A percentile compares a stretch with the other conserved stretches of the same genome.
phyloP scores from a whole-genome alignment of 2,113 vertebrate species.

The Athene cunicularia region DNA sequence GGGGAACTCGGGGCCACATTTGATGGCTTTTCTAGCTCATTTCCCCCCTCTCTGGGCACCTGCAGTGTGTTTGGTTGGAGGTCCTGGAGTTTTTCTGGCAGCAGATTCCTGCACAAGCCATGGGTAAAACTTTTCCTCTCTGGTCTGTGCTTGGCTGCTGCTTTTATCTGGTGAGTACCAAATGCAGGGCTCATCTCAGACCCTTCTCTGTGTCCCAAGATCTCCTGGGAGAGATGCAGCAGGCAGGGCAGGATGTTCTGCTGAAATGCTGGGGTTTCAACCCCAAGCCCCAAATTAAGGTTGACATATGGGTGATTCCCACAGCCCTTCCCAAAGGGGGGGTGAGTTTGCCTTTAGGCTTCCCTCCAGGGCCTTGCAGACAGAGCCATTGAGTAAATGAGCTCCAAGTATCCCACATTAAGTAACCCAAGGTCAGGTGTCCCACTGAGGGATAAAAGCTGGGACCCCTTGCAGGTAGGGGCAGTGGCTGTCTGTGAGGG shows the following conservation, averaged over 20 bases:
- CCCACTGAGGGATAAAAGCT: no score
- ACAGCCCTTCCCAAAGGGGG: no score
- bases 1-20: background rate
- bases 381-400: no score
- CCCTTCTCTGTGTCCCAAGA: rapidly evolving
- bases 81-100: background rate
- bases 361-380: no score
- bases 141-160: rapidly evolving
- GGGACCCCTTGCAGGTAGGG: no score
- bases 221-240: background rate
- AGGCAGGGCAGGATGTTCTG: background rate
- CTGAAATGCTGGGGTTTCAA: no score
- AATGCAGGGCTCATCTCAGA: rapidly evolving
- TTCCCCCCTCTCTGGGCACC: background rate
- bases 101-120: background rate
- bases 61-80: background rate
- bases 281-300: no score
- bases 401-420: no score
- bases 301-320: no score
- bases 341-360: no score
- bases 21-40: background rate
- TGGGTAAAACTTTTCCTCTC: background rate
- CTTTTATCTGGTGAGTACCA: rapidly evolving
- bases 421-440: no score
- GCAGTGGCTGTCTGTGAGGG: no score